Evolutionary conservation across 1,140 invertebrate species (phyloP).

Genomic region (Drosophila carrolli): DNA sequence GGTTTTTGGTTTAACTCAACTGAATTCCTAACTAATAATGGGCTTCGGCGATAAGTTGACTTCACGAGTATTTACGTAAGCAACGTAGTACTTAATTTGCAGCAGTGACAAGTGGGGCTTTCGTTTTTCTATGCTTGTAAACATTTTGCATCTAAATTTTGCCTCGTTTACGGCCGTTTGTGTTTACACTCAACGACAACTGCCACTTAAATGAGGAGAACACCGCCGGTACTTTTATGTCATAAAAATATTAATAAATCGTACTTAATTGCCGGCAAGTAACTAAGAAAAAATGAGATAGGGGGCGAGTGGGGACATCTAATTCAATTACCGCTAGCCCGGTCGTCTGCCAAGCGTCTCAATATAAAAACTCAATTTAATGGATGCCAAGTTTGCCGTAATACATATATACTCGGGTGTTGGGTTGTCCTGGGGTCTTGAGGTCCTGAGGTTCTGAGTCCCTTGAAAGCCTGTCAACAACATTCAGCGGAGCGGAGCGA

Average conservation of each 20-base stretch:
- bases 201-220: conserved; percentile 10
- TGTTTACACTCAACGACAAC: not conserved
- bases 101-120: too few relatives aligned
- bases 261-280: conserved; percentile 45
- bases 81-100: not conserved
- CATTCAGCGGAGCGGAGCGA: conserved; percentile 48
- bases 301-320: conserved; percentile 30
- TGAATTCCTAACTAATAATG: not conserved
- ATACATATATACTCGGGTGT: not conserved
- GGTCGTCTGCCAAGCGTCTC: conserved; percentile 56
- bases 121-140: too few relatives aligned
- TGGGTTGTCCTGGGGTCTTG: conserved; percentile 27
- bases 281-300: conserved; percentile 14
- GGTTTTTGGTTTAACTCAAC: not conserved
- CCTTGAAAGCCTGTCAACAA: conserved; percentile 64
- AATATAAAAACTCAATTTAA: conserved; percentile 77
- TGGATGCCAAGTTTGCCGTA: conserved; percentile 58
- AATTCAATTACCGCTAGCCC: conserved; percentile 66
- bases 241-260: conserved; percentile 42
- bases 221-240: not conserved
- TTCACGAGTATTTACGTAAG: not conserved
- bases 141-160: not conserved
- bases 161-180: not conserved
- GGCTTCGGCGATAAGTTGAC: not conserved
- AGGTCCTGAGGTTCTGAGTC: conserved; percentile 14